Evolutionary conservation across 2,113 vertebrate species (phyloP), one percentile per base, ranked within the genome.

Genomic region (Ophthalmolycus amberensis): DNA sequence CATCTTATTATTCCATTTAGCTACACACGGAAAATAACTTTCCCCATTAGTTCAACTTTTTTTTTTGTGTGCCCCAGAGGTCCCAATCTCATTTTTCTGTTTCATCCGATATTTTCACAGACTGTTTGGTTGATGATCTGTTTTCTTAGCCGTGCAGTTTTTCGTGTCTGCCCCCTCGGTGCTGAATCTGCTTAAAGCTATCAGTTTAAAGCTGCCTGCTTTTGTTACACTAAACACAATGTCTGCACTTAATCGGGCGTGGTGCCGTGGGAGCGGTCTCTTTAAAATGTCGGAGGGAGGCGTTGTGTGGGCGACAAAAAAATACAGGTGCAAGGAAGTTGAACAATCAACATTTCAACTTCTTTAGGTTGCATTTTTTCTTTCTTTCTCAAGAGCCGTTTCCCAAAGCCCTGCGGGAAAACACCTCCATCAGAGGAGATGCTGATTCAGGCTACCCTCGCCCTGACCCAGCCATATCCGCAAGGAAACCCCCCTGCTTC

Each of bases 381-480:
- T n/a, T 16, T 60, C 74, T 62, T 78, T 48, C 50, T 46, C 20
- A 7, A 42, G 52, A 59, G 11, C 9, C 37, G 67, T 66, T 56
- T 83, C 75, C 70, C 70, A 83, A 8, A 82, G 38, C 75, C 52
- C n/a, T 18, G 67, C 83, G 89, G 87, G 89, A 92, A 89, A 91
- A 88, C 87, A 75, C 77, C 79, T 85, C 88, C 72, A 68, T 38
- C 60, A 42, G 4, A 75, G 62, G 69, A 90, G 83, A 37, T 93
- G 93, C 92, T 94, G 94, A 95, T 91, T 94, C 93, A 94, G 91
- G 40, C 74, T 78, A 84, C 63, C 82, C 81, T 92, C n/a, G 0
- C 14, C 29, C 79, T 89, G 83, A 93, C 91, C 91, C 50, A 84
- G 80, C 78, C 75, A 70, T 77, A 89, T 84, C 84, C 77, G 52